Percentiles rank a stretch among this genome's conserved stretches.
These are phyloP conservation scores for Limnephilus rhombicus DNA, from an alignment of 2,888 invertebrate species.

Conservation along the genomic window DNA sequence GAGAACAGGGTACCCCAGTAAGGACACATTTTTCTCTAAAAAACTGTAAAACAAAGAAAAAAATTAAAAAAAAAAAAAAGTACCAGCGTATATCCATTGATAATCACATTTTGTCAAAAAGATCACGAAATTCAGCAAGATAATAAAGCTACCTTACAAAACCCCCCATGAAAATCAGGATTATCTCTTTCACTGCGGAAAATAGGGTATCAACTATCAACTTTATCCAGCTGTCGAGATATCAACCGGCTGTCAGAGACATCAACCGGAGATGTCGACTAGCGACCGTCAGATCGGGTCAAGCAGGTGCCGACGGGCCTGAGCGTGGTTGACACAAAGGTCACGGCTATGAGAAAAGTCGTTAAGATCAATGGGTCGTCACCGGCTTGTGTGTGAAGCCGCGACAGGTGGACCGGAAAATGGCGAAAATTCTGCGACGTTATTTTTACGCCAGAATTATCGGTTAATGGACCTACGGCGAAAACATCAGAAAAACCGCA, in stretches of 20 bases:
- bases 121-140: not conserved
- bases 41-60: no score
- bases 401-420: not conserved
- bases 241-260: not conserved
- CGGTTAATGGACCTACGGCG: not conserved
- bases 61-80: no score
- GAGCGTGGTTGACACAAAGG: not conserved
- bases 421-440: not conserved
- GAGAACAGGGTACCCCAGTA: no score
- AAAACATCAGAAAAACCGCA: not conserved
- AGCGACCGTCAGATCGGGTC: not conserved
- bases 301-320: not conserved
- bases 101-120: not conserved
- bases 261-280: not conserved
- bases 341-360: not conserved
- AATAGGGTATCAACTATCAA: not conserved
- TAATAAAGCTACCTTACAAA: not conserved
- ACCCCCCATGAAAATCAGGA: not conserved
- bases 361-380: conserved; percentile 25
- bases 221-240: not conserved
- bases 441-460: not conserved
- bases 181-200: not conserved
- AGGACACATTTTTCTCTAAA: no score
- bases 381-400: not conserved
- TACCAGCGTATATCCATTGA: no score